Percentiles rank a stretch among this genome's conserved stretches.
These are phyloP conservation scores for Lampropteryx suffumata DNA, from an alignment of 2,888 invertebrate genomes.

Conservation along the genomic window DNA sequence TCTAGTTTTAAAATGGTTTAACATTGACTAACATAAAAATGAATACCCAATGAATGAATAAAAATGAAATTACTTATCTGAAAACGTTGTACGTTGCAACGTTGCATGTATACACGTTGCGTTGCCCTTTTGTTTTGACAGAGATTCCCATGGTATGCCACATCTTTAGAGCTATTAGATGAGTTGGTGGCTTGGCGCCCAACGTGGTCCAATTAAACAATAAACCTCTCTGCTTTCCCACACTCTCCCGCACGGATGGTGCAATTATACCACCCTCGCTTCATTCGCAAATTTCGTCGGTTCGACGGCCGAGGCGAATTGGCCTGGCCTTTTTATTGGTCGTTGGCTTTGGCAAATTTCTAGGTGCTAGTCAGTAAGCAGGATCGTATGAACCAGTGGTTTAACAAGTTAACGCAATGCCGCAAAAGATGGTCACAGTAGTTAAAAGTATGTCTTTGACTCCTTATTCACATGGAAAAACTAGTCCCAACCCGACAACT, in stretches of 20 bases:
- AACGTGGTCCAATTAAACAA: constrained; percentile 21
- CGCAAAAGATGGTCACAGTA: too few relatives aligned
- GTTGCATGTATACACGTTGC: too few relatives aligned
- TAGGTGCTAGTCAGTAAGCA: constrained; percentile 2
- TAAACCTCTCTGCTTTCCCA: constrained; percentile 9
- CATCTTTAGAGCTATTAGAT: constrained; percentile 7
- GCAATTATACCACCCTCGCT: constrained; percentile 35
- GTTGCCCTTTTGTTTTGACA: background rate
- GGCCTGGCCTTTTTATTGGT: constrained; percentile 28
- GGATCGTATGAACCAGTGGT: too few relatives aligned
- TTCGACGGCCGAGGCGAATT: constrained; percentile 33
- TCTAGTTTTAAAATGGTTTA: too few relatives aligned
- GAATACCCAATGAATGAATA: too few relatives aligned
- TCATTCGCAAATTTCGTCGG: constrained; percentile 24
- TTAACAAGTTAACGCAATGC: too few relatives aligned
- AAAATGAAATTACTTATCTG: too few relatives aligned
- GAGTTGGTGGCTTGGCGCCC: constrained; percentile 14
- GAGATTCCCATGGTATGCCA: background rate
- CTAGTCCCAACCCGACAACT: too few relatives aligned
- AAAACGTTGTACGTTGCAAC: too few relatives aligned
- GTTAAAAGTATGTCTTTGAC: too few relatives aligned
- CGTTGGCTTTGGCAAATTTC: constrained; percentile 29
- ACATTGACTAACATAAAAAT: too few relatives aligned
- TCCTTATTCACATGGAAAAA: too few relatives aligned
- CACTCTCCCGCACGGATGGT: constrained; percentile 18